These are phyloP conservation scores for Esox niger DNA, from an alignment of 2,113 vertebrate genomes.

Conservation along the genomic window DNA sequence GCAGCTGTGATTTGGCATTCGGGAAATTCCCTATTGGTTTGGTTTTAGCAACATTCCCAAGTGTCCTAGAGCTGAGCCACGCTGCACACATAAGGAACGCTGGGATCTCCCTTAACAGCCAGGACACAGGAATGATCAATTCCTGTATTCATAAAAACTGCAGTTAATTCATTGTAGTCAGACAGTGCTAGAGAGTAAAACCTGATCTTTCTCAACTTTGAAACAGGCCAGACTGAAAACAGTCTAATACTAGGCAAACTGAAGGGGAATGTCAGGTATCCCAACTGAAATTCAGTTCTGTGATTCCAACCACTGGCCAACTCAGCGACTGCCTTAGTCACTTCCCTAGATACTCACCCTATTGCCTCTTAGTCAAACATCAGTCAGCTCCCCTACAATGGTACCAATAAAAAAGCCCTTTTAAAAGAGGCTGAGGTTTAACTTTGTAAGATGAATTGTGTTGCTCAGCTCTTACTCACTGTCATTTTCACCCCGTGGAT, in stretches of 20 bases:
- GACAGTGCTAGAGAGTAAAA: not conserved
- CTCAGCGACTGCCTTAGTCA: slow-evolving; percentile 54
- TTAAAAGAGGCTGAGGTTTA: slow-evolving; percentile 59
- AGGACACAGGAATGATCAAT: slow-evolving; percentile 23
- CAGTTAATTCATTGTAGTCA: not conserved
- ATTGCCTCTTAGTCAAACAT: not conserved
- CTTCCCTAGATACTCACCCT: slow-evolving; percentile 28
- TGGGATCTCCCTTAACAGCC: slow-evolving; percentile 31
- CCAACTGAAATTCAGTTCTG: slow-evolving; percentile 60
- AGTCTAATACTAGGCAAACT: too few species aligned
- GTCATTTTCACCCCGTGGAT: slow-evolving; percentile 40
- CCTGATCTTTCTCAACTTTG: too few species aligned
- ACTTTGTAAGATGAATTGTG: slow-evolving; percentile 34
- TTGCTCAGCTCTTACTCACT: slow-evolving; percentile 66
- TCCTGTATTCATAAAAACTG: not conserved
- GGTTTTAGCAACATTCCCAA: slow-evolving; percentile 41
- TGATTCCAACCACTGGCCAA: slow-evolving; percentile 31
- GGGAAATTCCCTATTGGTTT: slow-evolving; percentile 61
- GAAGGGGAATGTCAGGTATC: slow-evolving; percentile 31
- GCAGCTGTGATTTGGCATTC: slow-evolving; percentile 57
- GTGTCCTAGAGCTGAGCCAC: slow-evolving; percentile 35
- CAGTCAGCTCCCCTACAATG: too few species aligned
- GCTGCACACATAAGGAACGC: slow-evolving; percentile 47
- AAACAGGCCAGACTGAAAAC: too few species aligned
- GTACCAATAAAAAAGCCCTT: slow-evolving; percentile 47